A percentile compares a stretch with the other conserved stretches of the same genome.
Evolutionary conservation across 2,888 invertebrate species (phyloP).

Genomic region (Halictus ligatus): DNA sequence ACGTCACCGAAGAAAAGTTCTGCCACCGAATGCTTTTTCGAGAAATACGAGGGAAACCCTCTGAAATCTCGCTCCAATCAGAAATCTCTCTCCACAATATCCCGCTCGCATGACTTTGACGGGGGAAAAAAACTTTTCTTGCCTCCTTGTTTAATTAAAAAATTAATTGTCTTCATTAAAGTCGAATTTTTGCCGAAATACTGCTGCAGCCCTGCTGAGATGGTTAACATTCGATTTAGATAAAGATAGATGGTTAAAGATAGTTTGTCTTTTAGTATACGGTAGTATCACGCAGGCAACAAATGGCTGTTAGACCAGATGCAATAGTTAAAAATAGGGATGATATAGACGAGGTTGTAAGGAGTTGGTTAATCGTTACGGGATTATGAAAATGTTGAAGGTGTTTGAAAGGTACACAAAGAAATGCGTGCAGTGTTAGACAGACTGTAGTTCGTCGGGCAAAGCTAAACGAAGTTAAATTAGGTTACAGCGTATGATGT

Average conservation of each 20-base stretch:
- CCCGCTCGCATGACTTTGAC: neutral
- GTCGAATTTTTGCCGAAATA: neutral
- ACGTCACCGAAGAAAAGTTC: conserved; percentile 53
- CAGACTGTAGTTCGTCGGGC: neutral
- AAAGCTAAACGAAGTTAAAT: neutral
- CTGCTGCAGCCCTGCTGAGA: neutral
- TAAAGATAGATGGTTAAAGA: neutral
- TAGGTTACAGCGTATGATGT: neutral
- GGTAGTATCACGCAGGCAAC: neutral
- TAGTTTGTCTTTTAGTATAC: neutral
- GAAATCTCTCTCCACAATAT: neutral
- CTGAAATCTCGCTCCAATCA: neutral
- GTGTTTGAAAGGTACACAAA: neutral
- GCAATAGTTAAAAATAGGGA: neutral
- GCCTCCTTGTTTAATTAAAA: neutral
- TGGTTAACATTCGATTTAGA: neutral
- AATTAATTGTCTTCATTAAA: neutral
- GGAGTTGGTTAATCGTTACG: neutral
- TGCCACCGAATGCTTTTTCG: conserved; percentile 38
- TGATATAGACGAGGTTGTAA: neutral
- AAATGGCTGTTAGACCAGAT: neutral
- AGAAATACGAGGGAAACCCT: conserved; percentile 31
- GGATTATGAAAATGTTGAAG: neutral
- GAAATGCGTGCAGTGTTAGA: neutral
- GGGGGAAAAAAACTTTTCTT: neutral